phyloP scores from a whole-genome alignment of 2,888 invertebrate genomes.

The Cephus rjabovi region DNA sequence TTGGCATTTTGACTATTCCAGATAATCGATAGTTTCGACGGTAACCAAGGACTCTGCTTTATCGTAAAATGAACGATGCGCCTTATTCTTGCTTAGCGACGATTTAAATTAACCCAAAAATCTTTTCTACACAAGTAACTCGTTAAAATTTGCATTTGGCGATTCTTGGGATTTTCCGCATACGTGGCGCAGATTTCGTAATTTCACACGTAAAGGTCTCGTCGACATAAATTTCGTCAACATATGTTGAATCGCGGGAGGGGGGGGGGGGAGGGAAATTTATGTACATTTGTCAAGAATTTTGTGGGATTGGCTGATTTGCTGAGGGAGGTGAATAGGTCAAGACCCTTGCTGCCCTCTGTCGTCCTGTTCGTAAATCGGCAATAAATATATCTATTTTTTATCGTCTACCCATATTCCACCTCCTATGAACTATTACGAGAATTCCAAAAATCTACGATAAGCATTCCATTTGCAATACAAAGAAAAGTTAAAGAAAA shows the following conservation, averaged over 20 bases:
- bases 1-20: too few species aligned
- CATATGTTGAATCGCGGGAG: constrained; percentile 17
- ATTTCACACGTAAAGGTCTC: not conserved
- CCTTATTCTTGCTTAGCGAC: too few species aligned
- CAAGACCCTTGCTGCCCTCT: constrained; percentile 41
- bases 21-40: too few species aligned
- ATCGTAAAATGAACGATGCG: too few species aligned
- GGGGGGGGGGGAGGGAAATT: constrained; percentile 16
- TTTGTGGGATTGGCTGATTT: constrained; percentile 41
- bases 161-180: not conserved
- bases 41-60: too few species aligned
- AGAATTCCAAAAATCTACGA: too few species aligned
- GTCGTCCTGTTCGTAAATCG: constrained; percentile 30
- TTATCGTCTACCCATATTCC: too few species aligned
- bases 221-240: not conserved
- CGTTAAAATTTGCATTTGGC: not conserved
- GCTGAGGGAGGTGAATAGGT: constrained; percentile 47
- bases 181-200: not conserved
- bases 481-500: too few species aligned
- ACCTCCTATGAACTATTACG: too few species aligned
- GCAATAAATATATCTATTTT: too few species aligned
- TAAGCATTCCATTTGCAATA: too few species aligned
- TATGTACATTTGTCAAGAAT: constrained; percentile 48
- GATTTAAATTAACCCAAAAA: too few species aligned
- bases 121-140: not conserved